These are phyloP conservation scores for Odontothrips loti DNA, from an alignment of 2,888 invertebrate species.

Conservation along the genomic window DNA sequence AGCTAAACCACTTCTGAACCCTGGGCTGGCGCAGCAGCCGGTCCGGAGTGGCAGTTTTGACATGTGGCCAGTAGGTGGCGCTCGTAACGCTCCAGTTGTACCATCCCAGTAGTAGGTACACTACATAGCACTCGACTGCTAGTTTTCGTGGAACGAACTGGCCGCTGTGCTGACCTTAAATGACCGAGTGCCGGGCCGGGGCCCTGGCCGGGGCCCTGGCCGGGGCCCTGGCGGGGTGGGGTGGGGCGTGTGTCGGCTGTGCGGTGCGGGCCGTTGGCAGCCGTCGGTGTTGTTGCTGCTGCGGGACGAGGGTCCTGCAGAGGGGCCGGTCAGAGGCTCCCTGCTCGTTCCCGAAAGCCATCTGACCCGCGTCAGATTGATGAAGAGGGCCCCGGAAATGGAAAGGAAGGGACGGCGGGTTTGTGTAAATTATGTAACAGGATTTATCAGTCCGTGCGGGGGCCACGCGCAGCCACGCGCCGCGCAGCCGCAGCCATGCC, in stretches of 20 bases:
- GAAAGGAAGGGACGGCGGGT: neutral
- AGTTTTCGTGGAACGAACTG: too few species aligned
- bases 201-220: neutral
- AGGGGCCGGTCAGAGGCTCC: neutral
- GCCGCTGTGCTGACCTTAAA: too few species aligned
- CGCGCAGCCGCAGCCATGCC: neutral
- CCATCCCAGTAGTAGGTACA: too few species aligned
- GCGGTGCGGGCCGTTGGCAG: too few species aligned
- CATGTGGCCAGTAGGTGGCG: too few species aligned
- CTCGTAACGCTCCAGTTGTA: too few species aligned
- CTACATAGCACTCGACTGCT: too few species aligned
- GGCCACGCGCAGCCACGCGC: neutral
- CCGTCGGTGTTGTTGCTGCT: neutral
- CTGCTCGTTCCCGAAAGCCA: neutral
- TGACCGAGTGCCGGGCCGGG: neutral
- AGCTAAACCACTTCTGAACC: too few species aligned
- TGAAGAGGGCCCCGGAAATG: conserved; percentile 9
- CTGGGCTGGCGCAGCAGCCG: too few species aligned
- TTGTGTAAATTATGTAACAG: conserved; percentile 1
- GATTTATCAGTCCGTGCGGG: neutral
- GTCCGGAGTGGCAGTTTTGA: too few species aligned
- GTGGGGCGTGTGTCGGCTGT: too few species aligned
- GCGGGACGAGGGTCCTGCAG: neutral
- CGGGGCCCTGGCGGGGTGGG: too few species aligned
- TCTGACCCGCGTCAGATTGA: neutral